A percentile compares a stretch with the other conserved stretches of the same genome.
Evolutionary conservation across 2,888 invertebrate species (phyloP).

Genomic region (Cancer borealis): DNA sequence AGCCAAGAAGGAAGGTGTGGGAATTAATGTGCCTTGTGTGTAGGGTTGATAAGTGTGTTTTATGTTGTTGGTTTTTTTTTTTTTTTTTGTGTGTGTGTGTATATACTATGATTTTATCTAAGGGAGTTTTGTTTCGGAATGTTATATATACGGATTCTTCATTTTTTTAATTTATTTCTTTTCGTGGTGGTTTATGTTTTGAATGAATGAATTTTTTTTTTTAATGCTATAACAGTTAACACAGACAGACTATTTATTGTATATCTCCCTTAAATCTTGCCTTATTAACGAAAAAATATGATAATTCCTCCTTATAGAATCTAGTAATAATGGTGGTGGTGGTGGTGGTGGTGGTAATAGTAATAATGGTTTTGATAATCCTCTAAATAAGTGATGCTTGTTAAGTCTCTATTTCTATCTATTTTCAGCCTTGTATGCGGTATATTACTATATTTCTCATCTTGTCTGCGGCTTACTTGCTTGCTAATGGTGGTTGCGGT

Average conservation of each 20-base stretch:
- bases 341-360: not conserved
- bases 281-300: not conserved
- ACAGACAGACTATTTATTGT: not conserved
- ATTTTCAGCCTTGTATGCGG: not conserved
- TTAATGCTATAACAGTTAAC: not conserved
- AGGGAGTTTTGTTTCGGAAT: no score
- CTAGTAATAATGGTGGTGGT: not conserved
- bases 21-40: not conserved
- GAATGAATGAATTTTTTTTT: not conserved
- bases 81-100: no score
- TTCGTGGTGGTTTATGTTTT: no score
- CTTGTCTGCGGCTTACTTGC: not conserved
- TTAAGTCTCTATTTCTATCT: not conserved
- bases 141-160: no score
- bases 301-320: no score
- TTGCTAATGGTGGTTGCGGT: not conserved
- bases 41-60: not conserved
- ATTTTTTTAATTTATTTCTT: no score
- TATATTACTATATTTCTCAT: no score
- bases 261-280: not conserved
- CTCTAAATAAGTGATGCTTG: not conserved
- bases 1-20: conserved; percentile 78
- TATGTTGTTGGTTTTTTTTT: not conserved
- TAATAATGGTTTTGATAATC: not conserved
- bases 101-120: no score